These are phyloP conservation scores for Agelastica alni DNA, from an alignment of 2,888 invertebrate species.

Conservation along the genomic window DNA sequence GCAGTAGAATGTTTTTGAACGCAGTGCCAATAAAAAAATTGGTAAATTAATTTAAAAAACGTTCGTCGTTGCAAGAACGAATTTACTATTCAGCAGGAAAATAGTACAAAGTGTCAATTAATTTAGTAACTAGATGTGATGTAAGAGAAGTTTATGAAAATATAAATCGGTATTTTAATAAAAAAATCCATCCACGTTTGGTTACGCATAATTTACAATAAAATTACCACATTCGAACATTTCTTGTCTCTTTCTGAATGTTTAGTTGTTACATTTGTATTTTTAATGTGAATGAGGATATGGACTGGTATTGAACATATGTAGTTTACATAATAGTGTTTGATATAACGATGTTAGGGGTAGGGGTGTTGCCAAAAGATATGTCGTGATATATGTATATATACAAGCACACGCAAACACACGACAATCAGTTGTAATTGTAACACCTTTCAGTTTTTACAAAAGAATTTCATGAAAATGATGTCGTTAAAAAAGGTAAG, in stretches of 20 bases:
- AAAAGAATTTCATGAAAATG: neutral
- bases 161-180: neutral
- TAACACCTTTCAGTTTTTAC: neutral
- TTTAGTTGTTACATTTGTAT: neutral
- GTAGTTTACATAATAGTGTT: conserved; percentile 5
- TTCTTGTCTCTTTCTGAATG: conserved; percentile 36
- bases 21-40: no score
- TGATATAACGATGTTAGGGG: conserved; percentile 1
- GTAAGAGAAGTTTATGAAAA: neutral
- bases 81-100: neutral
- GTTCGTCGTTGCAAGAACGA: no score
- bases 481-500: conserved; percentile 5
- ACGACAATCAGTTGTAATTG: neutral
- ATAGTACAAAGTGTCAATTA: neutral
- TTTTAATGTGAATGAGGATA: conserved; percentile 5
- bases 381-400: conserved; percentile 6
- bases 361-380: conserved; percentile 2
- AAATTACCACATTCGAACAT: conserved; percentile 39
- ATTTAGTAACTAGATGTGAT: neutral
- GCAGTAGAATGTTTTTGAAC: no score
- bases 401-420: no score
- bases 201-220: conserved; percentile 27
- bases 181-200: conserved; percentile 1
- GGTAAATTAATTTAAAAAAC: no score
- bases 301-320: conserved; percentile 8